phyloP scores from a whole-genome alignment of 2,113 vertebrate species.

The Irena cyanogastra region DNA sequence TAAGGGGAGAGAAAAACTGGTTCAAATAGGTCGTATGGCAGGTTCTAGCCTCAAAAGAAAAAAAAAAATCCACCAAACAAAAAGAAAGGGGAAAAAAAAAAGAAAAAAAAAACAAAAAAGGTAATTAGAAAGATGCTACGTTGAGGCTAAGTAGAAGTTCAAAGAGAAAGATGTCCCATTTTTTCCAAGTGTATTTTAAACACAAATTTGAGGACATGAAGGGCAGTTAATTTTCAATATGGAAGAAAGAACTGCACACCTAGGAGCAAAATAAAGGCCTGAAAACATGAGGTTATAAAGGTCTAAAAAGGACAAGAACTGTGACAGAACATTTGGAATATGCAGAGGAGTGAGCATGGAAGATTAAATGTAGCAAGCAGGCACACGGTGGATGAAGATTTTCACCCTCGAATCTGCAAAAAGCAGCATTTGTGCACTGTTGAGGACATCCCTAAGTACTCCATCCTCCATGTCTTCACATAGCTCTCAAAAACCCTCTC shows the following conservation, averaged over 20 bases:
- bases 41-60: background rate
- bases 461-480: no score
- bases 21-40: background rate
- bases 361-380: background rate
- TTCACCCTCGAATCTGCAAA: background rate
- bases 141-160: background rate
- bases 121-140: background rate
- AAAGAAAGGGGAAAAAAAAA: no score
- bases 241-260: background rate
- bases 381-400: accelerated
- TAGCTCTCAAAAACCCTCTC: background rate
- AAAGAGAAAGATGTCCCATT: background rate
- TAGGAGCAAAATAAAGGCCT: background rate
- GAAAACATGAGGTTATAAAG: background rate
- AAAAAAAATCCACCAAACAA: no score
- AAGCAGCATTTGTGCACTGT: background rate
- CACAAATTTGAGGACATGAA: background rate
- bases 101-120: background rate
- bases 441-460: background rate
- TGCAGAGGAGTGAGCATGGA: background rate
- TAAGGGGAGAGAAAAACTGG: background rate
- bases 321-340: background rate
- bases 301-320: background rate
- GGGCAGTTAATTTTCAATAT: background rate
- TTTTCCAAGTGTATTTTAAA: background rate